Conservation (phyloP, 2,888 invertebrate genomes). For the Cepaea hortensis region DNA sequence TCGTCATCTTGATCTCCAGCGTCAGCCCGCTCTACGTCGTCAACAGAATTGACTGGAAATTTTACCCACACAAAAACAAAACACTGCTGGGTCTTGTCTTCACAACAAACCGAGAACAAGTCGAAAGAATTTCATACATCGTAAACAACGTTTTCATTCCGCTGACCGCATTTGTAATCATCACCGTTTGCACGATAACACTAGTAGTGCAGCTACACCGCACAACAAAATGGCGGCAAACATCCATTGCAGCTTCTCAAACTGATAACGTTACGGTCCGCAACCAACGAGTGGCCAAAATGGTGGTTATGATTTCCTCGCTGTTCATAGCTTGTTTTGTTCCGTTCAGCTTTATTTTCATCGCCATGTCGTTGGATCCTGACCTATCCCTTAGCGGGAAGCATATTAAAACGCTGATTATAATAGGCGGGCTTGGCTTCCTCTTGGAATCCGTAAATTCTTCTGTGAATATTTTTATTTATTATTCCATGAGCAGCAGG, state of each 20-base stretch:
- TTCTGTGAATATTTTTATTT: conserved; percentile 27
- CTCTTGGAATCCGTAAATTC: conserved; percentile 32
- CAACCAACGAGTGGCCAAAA: conserved; percentile 23
- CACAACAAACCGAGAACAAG: conserved; percentile 3
- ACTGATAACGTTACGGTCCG: not conserved
- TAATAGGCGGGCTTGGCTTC: conserved; percentile 12
- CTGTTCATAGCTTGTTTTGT: conserved; percentile 35
- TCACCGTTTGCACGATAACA: conserved; percentile 11
- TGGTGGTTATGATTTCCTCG: conserved; percentile 22
- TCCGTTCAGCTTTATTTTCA: conserved; percentile 5
- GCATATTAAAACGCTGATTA: not conserved
- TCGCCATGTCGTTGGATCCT: conserved; percentile 25
- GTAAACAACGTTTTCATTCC: conserved; percentile 16
- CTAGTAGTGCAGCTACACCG: not conserved
- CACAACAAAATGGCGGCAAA: conserved; percentile 19
- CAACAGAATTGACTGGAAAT: not conserved
- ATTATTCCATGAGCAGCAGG: conserved; percentile 18
- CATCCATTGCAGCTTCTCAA: not conserved
- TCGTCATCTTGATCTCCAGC: not conserved
- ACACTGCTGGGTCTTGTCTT: conserved; percentile 6
- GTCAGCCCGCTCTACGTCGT: conserved; percentile 14
- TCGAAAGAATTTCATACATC: conserved; percentile 11
- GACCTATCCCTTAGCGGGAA: conserved; percentile 9
- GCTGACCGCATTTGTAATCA: not conserved
- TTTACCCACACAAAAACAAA: conserved; percentile 1